Conservation (phyloP, 1,140 invertebrate genomes). For the Polyergus mexicanus region DNA sequence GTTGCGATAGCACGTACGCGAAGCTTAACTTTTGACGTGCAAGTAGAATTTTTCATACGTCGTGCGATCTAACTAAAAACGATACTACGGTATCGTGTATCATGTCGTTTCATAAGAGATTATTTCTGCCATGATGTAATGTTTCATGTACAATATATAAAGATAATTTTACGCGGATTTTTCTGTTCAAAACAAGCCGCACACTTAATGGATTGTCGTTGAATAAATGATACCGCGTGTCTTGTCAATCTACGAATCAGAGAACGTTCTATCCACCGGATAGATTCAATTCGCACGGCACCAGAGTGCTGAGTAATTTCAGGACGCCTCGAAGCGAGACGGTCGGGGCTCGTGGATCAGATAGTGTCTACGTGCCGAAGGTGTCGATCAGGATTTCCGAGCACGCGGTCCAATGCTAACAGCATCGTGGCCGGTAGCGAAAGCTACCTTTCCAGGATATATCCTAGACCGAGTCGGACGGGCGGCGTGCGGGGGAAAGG, state of each 20-base stretch:
- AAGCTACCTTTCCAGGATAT: slow-evolving; percentile 70
- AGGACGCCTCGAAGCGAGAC: slow-evolving; percentile 17
- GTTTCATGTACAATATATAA: background rate
- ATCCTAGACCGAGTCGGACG: slow-evolving; percentile 67
- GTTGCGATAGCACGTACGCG: slow-evolving; percentile 7
- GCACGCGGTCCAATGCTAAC: slow-evolving; percentile 83
- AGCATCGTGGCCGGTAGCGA: slow-evolving; percentile 78
- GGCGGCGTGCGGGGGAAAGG: slow-evolving; percentile 62
- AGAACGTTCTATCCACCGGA: slow-evolving; percentile 40
- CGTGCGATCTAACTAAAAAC: slow-evolving; percentile 13
- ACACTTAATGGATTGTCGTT: slow-evolving; percentile 19
- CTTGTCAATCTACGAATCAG: slow-evolving; percentile 32
- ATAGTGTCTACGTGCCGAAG: slow-evolving; percentile 75
- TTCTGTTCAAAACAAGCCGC: background rate
- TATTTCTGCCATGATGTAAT: background rate
- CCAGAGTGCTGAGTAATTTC: slow-evolving; percentile 51
- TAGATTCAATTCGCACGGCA: slow-evolving; percentile 68
- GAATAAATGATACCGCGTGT: slow-evolving; percentile 63
- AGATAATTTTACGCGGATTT: background rate
- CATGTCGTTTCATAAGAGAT: slow-evolving; percentile 21
- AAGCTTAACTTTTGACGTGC: slow-evolving; percentile 30
- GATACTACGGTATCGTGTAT: background rate
- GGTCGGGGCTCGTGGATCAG: slow-evolving; percentile 63
- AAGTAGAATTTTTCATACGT: slow-evolving; percentile 27
- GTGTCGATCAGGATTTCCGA: slow-evolving; percentile 81